phyloP scores from a whole-genome alignment of 1,140 invertebrate species.

The Drosophila erecta region DNA sequence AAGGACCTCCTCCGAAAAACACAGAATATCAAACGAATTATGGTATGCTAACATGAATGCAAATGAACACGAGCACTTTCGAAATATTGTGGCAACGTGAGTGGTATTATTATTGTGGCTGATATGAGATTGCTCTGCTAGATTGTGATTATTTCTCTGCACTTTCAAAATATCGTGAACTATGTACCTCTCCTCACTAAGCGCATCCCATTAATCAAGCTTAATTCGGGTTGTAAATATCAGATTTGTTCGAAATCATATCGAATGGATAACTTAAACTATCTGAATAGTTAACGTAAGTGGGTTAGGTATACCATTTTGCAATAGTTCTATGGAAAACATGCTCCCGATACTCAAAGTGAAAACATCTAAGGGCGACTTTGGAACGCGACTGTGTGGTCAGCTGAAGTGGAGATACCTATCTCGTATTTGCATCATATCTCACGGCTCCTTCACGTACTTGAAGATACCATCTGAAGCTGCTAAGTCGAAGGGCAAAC shows the following conservation, averaged over 20 bases:
- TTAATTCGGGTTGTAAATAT: too few species aligned
- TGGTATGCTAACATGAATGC: constrained; percentile 41
- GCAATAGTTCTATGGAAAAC: too few species aligned
- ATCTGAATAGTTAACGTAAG: too few species aligned
- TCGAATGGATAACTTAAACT: too few species aligned
- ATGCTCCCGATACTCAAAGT: background rate
- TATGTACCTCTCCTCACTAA: too few species aligned
- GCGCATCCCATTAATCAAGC: too few species aligned
- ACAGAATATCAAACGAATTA: constrained; percentile 51
- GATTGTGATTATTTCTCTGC: background rate
- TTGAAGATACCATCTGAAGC: constrained; percentile 20
- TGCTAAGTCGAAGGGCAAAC: constrained; percentile 27
- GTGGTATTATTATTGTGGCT: constrained; percentile 1
- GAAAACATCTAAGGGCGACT: background rate
- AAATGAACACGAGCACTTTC: constrained; percentile 25
- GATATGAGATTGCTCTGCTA: constrained; percentile 2
- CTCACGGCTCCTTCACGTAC: constrained; percentile 21
- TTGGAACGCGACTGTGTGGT: constrained; percentile 22
- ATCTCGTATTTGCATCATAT: constrained; percentile 42
- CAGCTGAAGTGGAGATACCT: constrained; percentile 19
- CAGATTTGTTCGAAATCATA: too few species aligned
- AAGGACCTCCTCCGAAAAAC: constrained; percentile 15
- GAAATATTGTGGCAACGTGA: background rate
- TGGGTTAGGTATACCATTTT: too few species aligned
- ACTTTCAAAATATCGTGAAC: background rate